phyloP scores from a whole-genome alignment of 2,113 vertebrate species.

The Mormoops blainvillei region DNA sequence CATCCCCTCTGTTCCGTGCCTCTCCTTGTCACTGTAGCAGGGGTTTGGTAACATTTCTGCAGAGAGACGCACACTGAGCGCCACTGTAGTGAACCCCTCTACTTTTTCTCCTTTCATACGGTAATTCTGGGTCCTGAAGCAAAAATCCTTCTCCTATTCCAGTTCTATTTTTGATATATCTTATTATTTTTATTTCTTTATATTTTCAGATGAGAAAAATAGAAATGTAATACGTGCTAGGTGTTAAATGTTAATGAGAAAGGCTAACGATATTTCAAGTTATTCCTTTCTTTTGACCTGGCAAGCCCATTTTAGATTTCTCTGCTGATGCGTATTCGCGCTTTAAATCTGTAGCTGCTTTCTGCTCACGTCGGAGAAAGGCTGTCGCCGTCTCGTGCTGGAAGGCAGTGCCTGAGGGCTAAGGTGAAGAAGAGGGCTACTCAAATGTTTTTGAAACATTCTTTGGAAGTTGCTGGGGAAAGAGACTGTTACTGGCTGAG shows the following conservation, averaged over 20 bases:
- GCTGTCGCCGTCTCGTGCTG: neutral
- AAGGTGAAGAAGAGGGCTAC: neutral
- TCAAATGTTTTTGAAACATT: neutral
- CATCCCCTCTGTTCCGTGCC: rapidly evolving
- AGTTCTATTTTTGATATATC: neutral
- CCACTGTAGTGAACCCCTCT: neutral
- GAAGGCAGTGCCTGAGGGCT: neutral
- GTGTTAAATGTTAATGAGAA: neutral
- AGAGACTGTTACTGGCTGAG: neutral
- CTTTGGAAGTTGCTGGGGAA: neutral
- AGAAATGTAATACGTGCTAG: neutral
- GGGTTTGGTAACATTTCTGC: too few relatives aligned
- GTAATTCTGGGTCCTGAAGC: neutral
- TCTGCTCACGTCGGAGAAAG: neutral
- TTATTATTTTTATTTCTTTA: conserved; percentile 6
- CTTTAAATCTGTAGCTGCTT: neutral
- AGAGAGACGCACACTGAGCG: neutral
- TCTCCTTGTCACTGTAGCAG: neutral
- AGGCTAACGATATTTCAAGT: neutral
- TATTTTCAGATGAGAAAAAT: conserved; percentile 4
- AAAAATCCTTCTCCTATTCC: neutral
- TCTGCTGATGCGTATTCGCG: neutral
- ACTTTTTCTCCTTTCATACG: neutral
- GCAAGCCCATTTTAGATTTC: neutral
- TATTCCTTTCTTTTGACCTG: neutral